These are phyloP conservation scores for Ursus arctos DNA, from an alignment of 2,113 vertebrate genomes.

Conservation along the genomic window DNA sequence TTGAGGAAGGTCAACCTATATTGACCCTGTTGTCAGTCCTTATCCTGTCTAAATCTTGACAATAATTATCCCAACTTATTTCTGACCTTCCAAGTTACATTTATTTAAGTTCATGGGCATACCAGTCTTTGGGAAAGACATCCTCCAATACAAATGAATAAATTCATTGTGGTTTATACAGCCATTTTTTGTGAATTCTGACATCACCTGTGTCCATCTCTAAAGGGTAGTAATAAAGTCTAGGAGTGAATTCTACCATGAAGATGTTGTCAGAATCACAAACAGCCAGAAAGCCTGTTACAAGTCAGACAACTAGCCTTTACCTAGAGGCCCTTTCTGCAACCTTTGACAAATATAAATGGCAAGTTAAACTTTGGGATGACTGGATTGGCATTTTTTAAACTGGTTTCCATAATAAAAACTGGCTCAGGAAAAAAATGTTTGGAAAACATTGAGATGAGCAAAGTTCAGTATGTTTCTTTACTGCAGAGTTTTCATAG, in stretches of 20 bases:
- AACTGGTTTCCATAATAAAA: neutral
- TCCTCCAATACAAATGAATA: neutral
- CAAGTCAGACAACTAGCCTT: neutral
- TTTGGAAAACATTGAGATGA: slow-evolving; percentile 6
- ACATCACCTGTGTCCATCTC: neutral
- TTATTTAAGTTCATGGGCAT: neutral
- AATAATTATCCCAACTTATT: neutral
- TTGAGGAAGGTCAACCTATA: neutral
- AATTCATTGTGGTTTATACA: neutral
- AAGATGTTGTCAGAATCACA: neutral
- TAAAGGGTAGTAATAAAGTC: neutral
- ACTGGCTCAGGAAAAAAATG: neutral
- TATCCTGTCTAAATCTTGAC: neutral
- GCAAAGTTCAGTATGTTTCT: neutral
- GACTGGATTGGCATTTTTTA: neutral
- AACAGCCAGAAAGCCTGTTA: neutral
- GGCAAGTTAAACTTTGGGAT: neutral
- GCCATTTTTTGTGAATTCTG: neutral
- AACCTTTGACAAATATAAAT: neutral
- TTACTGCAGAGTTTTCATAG: neutral
- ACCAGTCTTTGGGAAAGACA: neutral
- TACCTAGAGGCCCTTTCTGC: neutral
- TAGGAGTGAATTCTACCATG: neutral
- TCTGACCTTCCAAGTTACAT: neutral
- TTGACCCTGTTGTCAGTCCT: neutral